Conservation (phyloP, 37 sponge, comb jelly and placozoan genomes). For the Aplysina aerophoba region DNA sequence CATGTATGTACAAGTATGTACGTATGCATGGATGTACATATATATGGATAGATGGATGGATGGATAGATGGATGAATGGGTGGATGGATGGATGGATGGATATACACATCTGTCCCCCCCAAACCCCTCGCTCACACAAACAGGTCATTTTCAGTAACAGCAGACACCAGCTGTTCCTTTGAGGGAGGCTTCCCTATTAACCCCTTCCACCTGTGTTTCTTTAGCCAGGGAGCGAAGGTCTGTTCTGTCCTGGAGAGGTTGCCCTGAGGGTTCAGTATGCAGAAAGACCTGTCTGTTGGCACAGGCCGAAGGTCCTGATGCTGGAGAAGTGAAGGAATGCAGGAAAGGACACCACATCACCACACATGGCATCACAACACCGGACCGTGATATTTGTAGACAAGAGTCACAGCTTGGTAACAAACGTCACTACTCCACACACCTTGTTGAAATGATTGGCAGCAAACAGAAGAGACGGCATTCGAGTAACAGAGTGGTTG, state of each 20-base stretch:
- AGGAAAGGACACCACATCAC: too few species aligned
- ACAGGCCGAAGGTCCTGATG: slow-evolving; percentile 9
- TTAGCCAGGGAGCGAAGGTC: slow-evolving; percentile 62
- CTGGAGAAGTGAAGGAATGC: neutral
- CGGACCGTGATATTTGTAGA: neutral
- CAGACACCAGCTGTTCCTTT: slow-evolving; percentile 32
- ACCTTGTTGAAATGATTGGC: slow-evolving; percentile 33
- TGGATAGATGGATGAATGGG: too few species aligned
- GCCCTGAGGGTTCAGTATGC: slow-evolving; percentile 75
- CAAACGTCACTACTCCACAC: neutral
- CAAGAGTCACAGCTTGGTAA: neutral
- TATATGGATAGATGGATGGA: too few species aligned
- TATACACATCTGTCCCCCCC: too few species aligned
- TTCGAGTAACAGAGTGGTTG: slow-evolving; percentile 53
- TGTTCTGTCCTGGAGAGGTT: slow-evolving; percentile 72
- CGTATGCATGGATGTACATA: too few species aligned
- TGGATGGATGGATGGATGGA: too few species aligned
- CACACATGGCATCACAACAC: neutral
- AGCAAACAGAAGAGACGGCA: slow-evolving; percentile 74
- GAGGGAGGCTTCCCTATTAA: slow-evolving; percentile 53
- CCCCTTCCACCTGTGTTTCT: slow-evolving; percentile 70
- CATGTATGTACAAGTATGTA: neutral
- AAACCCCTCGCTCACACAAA: slow-evolving; percentile 65
- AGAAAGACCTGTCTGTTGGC: slow-evolving; percentile 49
- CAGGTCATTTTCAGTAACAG: slow-evolving; percentile 52